Base-by-base conservation (phyloP, 1,140 invertebrate species). In the Leptinotarsa texana region DNA sequence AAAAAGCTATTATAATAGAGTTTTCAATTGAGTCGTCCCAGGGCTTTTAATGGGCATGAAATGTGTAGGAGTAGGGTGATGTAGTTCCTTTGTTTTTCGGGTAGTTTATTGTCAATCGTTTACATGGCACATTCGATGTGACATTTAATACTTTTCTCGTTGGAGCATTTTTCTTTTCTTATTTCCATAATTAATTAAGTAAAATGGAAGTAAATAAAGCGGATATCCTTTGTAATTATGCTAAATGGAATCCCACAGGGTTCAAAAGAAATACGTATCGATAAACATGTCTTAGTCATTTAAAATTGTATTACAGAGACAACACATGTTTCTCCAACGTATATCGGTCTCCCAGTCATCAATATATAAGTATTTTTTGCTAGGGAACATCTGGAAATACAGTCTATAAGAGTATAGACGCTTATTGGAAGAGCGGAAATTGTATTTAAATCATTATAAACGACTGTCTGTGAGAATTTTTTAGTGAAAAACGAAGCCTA, bases 401-500 rank as follows among this genome's bases (percentile, higher is more conserved):
- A 15, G 47, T 27, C 51, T 73, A 65, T 65, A 73, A 65, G 47
- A n/a, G 51, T 69, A 49, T 57, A 48, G n/a, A 65, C 27, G 63
- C 27, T 73, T 73, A 73, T 73, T 65, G 71, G 62, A 63, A 65
- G 17, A 73, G 57, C 62, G 71, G 71, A 73, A 73, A 73, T 73
- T 65, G 71, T 73, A 73, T 73, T 73, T 73, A 73, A 65, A 73
- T 73, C 71, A 73, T 73, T 73, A 63, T 63, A 47, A 42, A 48
- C 71, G 71, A 73, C 71, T 71, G 69, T 33, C 49, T 62, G 69
- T 61, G 66, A 68, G 33, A 42, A n/a, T 68, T 68, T 68, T 47
- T 68, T 68, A 33, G 18, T 42, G 42, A 68, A 47, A 68, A 68
- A 13, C n/a, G 42, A 27, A 68, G 21, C 22, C 13, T 22, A 24